Evolutionary conservation across 2,113 vertebrate genomes (phyloP).

Genomic region (Chauna torquata): DNA sequence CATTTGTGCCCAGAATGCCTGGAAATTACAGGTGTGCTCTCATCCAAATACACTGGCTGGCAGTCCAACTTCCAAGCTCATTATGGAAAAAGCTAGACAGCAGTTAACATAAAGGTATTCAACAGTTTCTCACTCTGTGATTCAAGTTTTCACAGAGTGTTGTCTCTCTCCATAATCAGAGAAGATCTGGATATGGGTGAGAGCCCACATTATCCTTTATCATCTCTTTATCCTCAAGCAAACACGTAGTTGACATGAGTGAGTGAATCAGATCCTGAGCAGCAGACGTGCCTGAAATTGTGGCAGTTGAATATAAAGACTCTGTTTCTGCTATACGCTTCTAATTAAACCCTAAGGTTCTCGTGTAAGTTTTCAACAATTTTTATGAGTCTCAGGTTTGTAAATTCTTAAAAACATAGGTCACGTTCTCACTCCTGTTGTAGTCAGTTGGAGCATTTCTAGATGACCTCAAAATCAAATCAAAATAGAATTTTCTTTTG

Average conservation of each 20-base stretch:
- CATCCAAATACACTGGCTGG: not conserved
- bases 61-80: not conserved
- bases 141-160: too few relatives aligned
- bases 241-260: not conserved
- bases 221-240: not conserved
- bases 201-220: not conserved
- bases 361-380: not conserved
- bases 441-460: not conserved
- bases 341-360: not conserved
- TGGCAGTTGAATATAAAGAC: not conserved
- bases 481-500: not conserved
- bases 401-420: not conserved
- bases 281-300: not conserved
- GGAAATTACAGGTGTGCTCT: not conserved
- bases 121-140: not conserved
- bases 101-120: not conserved
- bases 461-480: not conserved
- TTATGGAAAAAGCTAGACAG: not conserved
- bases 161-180: not conserved
- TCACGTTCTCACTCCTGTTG: not conserved
- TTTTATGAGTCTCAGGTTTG: not conserved
- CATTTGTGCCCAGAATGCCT: not conserved
- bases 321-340: not conserved
- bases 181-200: not conserved
- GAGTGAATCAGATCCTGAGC: not conserved